phyloP scores from a whole-genome alignment of 2,113 vertebrate species.

The rat (Rattus norvegicus) region DNA sequence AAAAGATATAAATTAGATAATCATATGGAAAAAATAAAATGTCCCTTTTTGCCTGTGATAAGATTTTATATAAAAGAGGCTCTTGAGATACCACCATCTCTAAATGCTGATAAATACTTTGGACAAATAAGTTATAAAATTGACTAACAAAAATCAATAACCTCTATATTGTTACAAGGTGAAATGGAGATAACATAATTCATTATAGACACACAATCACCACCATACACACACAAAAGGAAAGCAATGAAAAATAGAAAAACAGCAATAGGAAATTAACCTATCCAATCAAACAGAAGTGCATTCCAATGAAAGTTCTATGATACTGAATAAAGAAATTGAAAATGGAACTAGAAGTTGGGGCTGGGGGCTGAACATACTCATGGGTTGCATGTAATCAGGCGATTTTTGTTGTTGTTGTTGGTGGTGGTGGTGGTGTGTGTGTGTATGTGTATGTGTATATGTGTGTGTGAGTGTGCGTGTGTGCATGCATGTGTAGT shows the following conservation, averaged over 20 bases:
- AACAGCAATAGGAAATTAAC: neutral
- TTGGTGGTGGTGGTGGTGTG: no score
- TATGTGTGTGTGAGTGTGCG: no score
- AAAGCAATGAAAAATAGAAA: neutral
- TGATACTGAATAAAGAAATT: no score
- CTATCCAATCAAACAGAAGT: neutral
- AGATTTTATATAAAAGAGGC: neutral
- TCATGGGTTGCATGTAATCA: neutral
- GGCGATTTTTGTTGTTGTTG: no score
- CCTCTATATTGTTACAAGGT: neutral
- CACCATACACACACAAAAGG: neutral
- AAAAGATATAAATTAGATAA: neutral
- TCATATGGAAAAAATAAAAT: neutral
- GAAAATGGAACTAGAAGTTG: neutral
- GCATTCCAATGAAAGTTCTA: neutral
- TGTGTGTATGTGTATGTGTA: no score
- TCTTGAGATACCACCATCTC: neutral
- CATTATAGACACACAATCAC: neutral
- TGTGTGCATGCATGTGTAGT: no score
- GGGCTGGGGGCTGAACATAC: accelerated
- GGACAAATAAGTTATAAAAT: neutral
- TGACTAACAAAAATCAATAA: neutral
- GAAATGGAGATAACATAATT: neutral
- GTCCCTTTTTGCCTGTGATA: neutral
- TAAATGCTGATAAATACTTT: neutral